Percentiles rank a stretch among this genome's conserved stretches.
phyloP scores from a whole-genome alignment of 1,140 invertebrate species.

The Caerostris extrusa region DNA sequence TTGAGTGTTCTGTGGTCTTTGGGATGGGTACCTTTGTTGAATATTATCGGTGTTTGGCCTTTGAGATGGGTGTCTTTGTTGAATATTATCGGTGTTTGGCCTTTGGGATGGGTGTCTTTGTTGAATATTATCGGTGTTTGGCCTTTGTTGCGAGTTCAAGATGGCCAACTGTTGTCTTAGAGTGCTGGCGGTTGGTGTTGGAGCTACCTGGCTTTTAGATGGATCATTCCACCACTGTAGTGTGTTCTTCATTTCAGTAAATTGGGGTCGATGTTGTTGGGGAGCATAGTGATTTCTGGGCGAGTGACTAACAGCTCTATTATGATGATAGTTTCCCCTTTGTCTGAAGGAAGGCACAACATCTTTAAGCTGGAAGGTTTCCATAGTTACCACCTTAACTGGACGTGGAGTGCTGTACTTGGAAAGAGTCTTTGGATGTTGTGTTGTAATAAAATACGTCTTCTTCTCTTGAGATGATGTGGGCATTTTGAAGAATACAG shows the following conservation, averaged over 20 bases:
- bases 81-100: no score
- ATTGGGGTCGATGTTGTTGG: background rate
- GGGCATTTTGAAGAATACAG: slow-evolving; percentile 15
- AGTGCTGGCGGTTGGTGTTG: background rate
- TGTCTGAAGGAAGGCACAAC: background rate
- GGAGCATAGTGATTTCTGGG: background rate
- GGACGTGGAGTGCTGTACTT: background rate
- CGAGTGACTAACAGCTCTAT: background rate
- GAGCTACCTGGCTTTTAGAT: background rate
- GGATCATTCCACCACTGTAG: slow-evolving; percentile 19
- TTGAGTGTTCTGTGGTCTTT: background rate
- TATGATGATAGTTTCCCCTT: background rate
- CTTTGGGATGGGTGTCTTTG: slow-evolving; percentile 21
- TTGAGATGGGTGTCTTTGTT: no score
- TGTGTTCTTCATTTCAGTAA: background rate
- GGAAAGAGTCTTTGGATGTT: background rate
- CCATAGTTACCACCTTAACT: slow-evolving; percentile 35
- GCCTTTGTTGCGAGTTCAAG: background rate
- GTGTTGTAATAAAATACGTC: background rate
- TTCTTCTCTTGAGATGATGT: background rate
- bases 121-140: background rate
- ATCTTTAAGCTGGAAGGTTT: slow-evolving; percentile 49
- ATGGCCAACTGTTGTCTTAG: background rate
- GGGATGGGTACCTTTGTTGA: background rate
- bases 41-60: background rate